These are phyloP conservation scores for Lasiurus cinereus DNA, from an alignment of 2,113 vertebrate species.

Conservation along the genomic window DNA sequence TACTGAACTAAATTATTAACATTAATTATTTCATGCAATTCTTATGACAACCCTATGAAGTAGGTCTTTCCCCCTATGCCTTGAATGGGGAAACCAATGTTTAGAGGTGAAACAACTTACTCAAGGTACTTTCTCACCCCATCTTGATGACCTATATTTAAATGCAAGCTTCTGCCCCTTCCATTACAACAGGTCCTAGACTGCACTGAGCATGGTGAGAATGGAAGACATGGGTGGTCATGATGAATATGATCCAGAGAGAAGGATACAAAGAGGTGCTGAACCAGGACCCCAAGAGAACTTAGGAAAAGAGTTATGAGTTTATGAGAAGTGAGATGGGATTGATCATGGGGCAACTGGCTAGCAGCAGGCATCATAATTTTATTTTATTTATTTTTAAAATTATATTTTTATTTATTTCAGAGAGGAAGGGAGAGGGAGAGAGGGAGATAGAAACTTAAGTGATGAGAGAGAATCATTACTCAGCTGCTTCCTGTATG, in stretches of 20 bases:
- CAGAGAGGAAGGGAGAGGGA: too few relatives aligned
- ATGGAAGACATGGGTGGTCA: not conserved
- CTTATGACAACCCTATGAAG: not conserved
- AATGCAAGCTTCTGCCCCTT: not conserved
- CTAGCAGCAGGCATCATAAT: not conserved
- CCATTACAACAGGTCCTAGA: rapidly evolving
- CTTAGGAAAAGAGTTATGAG: not conserved
- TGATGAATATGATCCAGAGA: not conserved
- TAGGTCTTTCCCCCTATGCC: not conserved
- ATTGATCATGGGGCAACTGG: not conserved
- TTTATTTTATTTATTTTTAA: not conserved
- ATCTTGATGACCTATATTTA: not conserved
- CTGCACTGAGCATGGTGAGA: not conserved
- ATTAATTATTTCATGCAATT: not conserved
- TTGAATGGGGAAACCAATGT: not conserved
- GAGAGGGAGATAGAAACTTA: too few relatives aligned
- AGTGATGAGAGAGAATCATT: too few relatives aligned
- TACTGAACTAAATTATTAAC: not conserved
- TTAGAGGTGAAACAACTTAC: not conserved
- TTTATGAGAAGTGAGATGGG: not conserved
- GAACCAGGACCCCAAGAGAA: not conserved
- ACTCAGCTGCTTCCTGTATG: too few relatives aligned
- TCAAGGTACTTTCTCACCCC: not conserved
- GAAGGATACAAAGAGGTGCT: not conserved
- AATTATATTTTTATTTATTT: too few relatives aligned